Percentiles rank a stretch among this genome's conserved stretches.
These are phyloP conservation scores for Lasioglossum albipes DNA, from an alignment of 1,140 invertebrate species.

Conservation along the genomic window DNA sequence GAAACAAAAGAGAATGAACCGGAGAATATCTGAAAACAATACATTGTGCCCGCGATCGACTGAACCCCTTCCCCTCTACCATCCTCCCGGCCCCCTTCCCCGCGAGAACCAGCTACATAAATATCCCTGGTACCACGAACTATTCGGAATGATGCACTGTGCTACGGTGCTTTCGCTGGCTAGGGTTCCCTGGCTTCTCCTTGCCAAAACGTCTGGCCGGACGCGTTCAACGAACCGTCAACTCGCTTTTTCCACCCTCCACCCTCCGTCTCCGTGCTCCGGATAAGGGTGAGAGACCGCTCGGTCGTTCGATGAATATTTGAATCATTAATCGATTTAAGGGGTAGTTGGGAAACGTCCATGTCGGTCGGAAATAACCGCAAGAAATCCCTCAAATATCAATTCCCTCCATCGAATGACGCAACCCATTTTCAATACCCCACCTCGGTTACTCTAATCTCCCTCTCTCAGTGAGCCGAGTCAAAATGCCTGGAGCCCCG, in stretches of 20 bases:
- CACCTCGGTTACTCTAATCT: too few relatives aligned
- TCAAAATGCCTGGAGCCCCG: not conserved
- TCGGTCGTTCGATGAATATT: not conserved
- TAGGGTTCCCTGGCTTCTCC: slow-evolving; percentile 17
- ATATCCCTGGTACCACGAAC: slow-evolving; percentile 45
- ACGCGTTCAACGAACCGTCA: slow-evolving; percentile 7
- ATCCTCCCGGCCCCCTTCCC: not conserved
- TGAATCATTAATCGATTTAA: not conserved
- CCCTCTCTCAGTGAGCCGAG: not conserved
- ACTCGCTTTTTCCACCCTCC: slow-evolving; percentile 13
- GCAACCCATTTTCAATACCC: too few relatives aligned
- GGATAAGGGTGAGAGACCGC: not conserved
- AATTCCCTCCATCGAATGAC: not conserved
- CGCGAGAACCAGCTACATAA: slow-evolving; percentile 49
- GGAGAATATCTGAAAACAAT: slow-evolving; percentile 67
- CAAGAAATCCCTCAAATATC: not conserved
- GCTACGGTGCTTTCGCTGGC: not conserved
- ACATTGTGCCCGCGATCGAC: slow-evolving; percentile 53
- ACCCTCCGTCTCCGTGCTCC: not conserved
- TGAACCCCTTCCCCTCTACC: slow-evolving; percentile 1
- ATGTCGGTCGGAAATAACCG: not conserved
- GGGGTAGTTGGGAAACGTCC: not conserved
- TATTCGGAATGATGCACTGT: slow-evolving; percentile 54
- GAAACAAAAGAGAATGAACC: slow-evolving; percentile 57
- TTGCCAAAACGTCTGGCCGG: slow-evolving; percentile 56